Conservation (phyloP, 2,888 invertebrate species). For the Sacculina carcini region DNA sequence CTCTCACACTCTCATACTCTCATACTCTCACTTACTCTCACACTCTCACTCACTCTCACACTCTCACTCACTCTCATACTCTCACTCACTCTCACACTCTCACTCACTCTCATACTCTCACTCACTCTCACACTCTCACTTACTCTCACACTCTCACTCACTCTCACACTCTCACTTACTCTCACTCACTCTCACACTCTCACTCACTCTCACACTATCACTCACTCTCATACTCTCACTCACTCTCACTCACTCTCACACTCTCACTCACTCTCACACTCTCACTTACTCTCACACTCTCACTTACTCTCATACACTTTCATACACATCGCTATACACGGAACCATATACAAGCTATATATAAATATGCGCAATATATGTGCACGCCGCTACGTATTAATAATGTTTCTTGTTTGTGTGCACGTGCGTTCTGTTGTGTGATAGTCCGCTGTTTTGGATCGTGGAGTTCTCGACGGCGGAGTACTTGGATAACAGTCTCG, state of each 20-base stretch:
- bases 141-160: neutral
- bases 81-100: too few species aligned
- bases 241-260: neutral
- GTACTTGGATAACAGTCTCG: slow-evolving; percentile 40
- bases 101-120: too few species aligned
- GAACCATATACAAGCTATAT: neutral
- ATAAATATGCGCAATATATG: slow-evolving; percentile 1
- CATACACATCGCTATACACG: too few species aligned
- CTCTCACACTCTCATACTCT: too few species aligned
- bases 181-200: neutral
- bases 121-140: too few species aligned
- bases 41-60: too few species aligned
- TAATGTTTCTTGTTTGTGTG: neutral
- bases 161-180: neutral
- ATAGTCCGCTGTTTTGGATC: slow-evolving; percentile 59
- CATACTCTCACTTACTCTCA: too few species aligned
- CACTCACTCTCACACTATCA: neutral
- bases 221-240: neutral
- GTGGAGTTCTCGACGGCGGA: slow-evolving; percentile 43
- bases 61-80: too few species aligned
- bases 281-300: neutral
- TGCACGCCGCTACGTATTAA: neutral
- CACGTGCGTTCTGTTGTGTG: slow-evolving; percentile 15
- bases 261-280: neutral
- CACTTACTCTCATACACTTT: neutral